Percentiles rank a stretch among this genome's conserved stretches.
These are phyloP conservation scores for Heliconius ethilla DNA, from an alignment of 2,888 invertebrate genomes.

Conservation along the genomic window DNA sequence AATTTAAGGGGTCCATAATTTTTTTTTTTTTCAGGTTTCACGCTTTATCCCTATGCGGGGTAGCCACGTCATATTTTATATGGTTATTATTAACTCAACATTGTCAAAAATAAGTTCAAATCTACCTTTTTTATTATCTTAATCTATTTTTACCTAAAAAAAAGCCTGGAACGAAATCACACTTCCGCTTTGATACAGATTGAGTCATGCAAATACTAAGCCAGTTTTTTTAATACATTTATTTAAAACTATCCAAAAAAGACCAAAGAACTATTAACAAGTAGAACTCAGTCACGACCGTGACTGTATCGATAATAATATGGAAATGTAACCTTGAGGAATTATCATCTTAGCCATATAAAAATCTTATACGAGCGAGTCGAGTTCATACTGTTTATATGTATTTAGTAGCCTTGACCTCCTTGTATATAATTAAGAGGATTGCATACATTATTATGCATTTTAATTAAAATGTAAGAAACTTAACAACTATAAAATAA, in stretches of 20 bases:
- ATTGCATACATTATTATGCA: conserved; percentile 9
- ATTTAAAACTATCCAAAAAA: not conserved
- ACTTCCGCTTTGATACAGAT: not conserved
- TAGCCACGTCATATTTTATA: not conserved
- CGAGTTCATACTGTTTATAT: not conserved
- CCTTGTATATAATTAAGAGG: conserved; percentile 15
- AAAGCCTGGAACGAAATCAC: not conserved
- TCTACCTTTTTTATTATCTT: not conserved
- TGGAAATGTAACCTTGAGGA: conserved; percentile 30
- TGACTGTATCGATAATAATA: conserved; percentile 30
- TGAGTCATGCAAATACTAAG: not conserved
- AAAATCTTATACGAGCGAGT: conserved; percentile 11
- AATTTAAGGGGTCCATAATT: too few relatives aligned
- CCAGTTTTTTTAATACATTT: not conserved
- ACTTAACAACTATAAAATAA: not conserved
- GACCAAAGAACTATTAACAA: not conserved
- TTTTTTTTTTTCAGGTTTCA: too few relatives aligned
- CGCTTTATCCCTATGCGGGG: too few relatives aligned
- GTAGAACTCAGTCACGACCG: conserved; percentile 21
- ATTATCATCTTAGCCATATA: conserved; percentile 29
- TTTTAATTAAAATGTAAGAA: not conserved
- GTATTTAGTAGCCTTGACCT: conserved; percentile 26
- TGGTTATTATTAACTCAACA: not conserved
- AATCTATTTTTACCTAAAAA: not conserved
- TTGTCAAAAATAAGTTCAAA: not conserved